These are phyloP conservation scores for Chromobotia macracanthus DNA, from an alignment of 2,797 vertebrate genomes.

Conservation along the genomic window DNA sequence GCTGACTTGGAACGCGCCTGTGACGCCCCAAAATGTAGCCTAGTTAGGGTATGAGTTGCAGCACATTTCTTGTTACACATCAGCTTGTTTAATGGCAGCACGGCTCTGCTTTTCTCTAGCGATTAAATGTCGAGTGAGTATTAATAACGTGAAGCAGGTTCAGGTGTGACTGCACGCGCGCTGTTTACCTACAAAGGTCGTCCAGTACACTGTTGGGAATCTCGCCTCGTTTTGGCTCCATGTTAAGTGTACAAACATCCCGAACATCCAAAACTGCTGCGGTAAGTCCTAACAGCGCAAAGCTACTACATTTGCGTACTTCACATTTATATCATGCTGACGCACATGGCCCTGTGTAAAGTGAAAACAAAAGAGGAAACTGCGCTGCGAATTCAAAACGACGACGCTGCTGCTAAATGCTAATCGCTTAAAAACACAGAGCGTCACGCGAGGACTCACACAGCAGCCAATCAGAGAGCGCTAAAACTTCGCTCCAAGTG, in stretches of 20 bases:
- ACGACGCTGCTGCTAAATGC: too few relatives aligned
- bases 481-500: not conserved
- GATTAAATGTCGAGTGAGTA: too few relatives aligned
- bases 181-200: conserved; percentile 91
- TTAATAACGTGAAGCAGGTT: too few relatives aligned
- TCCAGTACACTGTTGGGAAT: conserved; percentile 90
- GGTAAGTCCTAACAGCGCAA: conserved; percentile 57
- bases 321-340: not conserved
- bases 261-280: conserved; percentile 54
- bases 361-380: too few relatives aligned
- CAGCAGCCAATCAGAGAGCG: too few relatives aligned
- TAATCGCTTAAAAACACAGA: too few relatives aligned
- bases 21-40: not conserved
- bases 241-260: conserved; percentile 80
- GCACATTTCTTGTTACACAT: not conserved
- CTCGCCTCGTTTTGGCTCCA: conserved; percentile 91
- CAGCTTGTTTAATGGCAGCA: not conserved
- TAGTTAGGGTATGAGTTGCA: not conserved
- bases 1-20: not conserved
- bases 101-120: too few relatives aligned
- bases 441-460: too few relatives aligned
- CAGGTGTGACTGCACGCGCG: not conserved
- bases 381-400: too few relatives aligned
- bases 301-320: conserved; percentile 37
- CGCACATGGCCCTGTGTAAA: too few relatives aligned